A percentile compares a stretch with the other conserved stretches of the same genome.
These are phyloP conservation scores for Sebastes cheni DNA, from an alignment of 2,797 vertebrate species.

Conservation along the genomic window DNA sequence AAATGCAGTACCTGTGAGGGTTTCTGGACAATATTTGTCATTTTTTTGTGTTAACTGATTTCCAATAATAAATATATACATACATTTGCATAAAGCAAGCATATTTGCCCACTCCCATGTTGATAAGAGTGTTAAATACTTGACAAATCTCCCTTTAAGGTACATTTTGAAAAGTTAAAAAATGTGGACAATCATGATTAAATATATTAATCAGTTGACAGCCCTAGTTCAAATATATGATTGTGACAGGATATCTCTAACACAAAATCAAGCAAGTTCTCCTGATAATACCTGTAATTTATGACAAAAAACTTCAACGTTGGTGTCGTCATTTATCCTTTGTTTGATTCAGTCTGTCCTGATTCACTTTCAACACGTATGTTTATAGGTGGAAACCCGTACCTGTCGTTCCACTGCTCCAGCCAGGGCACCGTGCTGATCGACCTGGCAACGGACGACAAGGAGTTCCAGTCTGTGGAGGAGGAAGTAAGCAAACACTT, in stretches of 20 bases:
- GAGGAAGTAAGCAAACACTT: constrained; percentile 87
- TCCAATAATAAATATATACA: too few relatives aligned
- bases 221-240: background rate
- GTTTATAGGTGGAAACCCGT: constrained; percentile 91
- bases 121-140: too few relatives aligned
- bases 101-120: too few relatives aligned
- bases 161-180: too few relatives aligned
- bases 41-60: too few relatives aligned
- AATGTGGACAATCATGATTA: too few relatives aligned
- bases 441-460: constrained; percentile 95
- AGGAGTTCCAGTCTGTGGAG: constrained; percentile 98
- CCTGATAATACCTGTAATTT: background rate
- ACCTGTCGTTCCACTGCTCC: constrained; percentile 98
- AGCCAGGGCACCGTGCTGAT: constrained; percentile 97
- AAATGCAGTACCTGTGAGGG: too few relatives aligned
- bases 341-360: background rate
- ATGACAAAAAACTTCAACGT: background rate
- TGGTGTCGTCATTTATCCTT: background rate
- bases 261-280: background rate
- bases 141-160: too few relatives aligned
- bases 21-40: too few relatives aligned
- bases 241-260: background rate
- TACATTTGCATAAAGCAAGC: too few relatives aligned
- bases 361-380: background rate
- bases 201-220: too few relatives aligned